Percentiles rank a stretch among this genome's conserved stretches.
These are phyloP conservation scores for Aricia artaxerxes DNA, from an alignment of 2,888 invertebrate genomes.

Conservation along the genomic window DNA sequence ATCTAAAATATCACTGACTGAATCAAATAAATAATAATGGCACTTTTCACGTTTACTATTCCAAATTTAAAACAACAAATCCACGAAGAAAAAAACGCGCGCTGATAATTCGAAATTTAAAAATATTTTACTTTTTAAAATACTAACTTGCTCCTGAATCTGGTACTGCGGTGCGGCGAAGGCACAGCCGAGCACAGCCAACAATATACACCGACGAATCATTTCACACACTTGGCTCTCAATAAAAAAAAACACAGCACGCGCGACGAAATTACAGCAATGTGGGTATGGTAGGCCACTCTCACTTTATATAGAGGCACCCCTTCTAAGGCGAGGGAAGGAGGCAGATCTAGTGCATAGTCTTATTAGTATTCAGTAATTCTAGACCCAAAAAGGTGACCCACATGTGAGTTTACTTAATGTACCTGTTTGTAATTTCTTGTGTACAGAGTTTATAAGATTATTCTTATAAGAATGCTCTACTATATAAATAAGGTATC, in stretches of 20 bases:
- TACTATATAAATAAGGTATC: too few relatives aligned
- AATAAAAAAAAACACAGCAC: constrained; percentile 57
- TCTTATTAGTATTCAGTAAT: constrained; percentile 35
- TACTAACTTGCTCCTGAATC: constrained; percentile 64
- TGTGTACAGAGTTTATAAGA: not conserved
- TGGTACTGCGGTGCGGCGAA: constrained; percentile 65
- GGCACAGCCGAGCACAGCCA: constrained; percentile 66
- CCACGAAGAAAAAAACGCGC: not conserved
- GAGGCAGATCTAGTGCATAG: constrained; percentile 46
- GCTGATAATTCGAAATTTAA: not conserved
- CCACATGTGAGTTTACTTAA: not conserved
- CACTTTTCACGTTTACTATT: not conserved
- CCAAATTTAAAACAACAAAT: not conserved
- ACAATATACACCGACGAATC: constrained; percentile 66
- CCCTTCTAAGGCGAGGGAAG: constrained; percentile 68
- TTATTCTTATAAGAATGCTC: not conserved
- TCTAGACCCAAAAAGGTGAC: constrained; percentile 23
- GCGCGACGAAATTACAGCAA: constrained; percentile 62
- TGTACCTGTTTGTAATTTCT: not conserved
- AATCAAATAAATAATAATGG: not conserved
- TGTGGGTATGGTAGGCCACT: constrained; percentile 62
- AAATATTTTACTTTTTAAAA: constrained; percentile 24
- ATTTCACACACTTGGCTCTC: constrained; percentile 61
- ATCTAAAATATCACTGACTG: too few relatives aligned
- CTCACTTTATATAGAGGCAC: constrained; percentile 75